Conservation (phyloP, 2,113 vertebrate genomes). For the Morphnarchus princeps region DNA sequence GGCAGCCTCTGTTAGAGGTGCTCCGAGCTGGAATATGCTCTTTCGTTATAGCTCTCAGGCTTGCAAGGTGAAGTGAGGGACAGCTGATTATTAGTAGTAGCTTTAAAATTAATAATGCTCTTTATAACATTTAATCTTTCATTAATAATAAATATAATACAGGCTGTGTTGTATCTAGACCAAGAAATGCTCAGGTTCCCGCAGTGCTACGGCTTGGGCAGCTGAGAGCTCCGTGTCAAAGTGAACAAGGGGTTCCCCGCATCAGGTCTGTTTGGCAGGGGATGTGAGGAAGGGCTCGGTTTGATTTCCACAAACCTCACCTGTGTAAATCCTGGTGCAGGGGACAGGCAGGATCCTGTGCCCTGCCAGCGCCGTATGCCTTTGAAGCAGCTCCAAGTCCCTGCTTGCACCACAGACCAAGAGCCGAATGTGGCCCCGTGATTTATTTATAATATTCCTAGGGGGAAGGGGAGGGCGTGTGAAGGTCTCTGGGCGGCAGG, state of each 20-base stretch:
- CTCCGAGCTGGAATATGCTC: neutral
- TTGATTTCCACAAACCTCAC: neutral
- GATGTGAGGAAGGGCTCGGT: neutral
- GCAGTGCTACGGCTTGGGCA: neutral
- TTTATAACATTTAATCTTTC: neutral
- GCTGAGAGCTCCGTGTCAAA: fast-evolving
- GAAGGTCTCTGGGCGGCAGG: neutral
- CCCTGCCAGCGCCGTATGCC: fast-evolving
- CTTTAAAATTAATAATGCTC: conserved; percentile 41
- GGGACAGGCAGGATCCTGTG: neutral
- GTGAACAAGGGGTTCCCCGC: neutral
- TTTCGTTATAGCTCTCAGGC: neutral
- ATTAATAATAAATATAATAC: neutral
- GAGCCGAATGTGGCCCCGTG: neutral
- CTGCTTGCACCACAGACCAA: neutral
- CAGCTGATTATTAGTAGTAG: neutral
- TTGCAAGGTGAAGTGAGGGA: neutral
- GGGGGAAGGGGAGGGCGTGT: fast-evolving
- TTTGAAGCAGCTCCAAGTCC: neutral
- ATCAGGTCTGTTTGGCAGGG: fast-evolving
- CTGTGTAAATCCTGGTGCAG: neutral
- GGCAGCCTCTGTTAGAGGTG: neutral
- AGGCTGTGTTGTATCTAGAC: neutral
- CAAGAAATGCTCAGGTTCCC: neutral
- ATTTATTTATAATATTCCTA: neutral